A percentile compares a stretch with the other conserved stretches of the same genome.
Evolutionary conservation across 2,888 invertebrate genomes (phyloP).

Genomic region (Melinaea menophilus): DNA sequence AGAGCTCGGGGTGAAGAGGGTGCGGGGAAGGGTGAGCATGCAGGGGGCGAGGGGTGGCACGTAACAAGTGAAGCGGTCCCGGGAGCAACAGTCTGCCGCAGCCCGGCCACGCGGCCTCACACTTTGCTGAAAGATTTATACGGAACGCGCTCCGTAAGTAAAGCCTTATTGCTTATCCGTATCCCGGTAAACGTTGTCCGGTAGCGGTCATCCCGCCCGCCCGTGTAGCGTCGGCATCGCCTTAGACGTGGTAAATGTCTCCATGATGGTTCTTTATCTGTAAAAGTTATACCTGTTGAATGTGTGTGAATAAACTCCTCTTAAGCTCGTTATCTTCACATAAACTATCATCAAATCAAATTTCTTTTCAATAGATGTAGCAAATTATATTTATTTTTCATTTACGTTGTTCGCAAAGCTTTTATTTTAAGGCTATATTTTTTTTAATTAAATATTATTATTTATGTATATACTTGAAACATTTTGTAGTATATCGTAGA

Average conservation of each 20-base stretch:
- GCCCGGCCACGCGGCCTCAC: slow-evolving; percentile 75
- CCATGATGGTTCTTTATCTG: slow-evolving; percentile 49
- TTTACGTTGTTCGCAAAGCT: too few species aligned
- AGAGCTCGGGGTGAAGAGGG: slow-evolving; percentile 41
- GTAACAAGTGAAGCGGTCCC: slow-evolving; percentile 77
- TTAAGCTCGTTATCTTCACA: background rate
- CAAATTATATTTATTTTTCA: too few species aligned
- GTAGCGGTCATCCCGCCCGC: slow-evolving; percentile 26
- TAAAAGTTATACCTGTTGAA: slow-evolving; percentile 63
- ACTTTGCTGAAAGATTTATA: slow-evolving; percentile 54
- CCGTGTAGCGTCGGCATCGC: slow-evolving; percentile 31
- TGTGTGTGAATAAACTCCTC: slow-evolving; percentile 44
- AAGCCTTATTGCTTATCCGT: slow-evolving; percentile 52
- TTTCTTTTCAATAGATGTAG: too few species aligned
- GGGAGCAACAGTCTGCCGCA: slow-evolving; percentile 78
- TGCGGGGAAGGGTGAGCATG: slow-evolving; percentile 38
- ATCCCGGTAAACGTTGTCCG: slow-evolving; percentile 37
- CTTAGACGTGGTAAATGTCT: slow-evolving; percentile 36
- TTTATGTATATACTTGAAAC: too few species aligned
- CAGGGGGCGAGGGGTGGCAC: slow-evolving; percentile 64
- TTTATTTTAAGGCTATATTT: too few species aligned
- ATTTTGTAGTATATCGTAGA: too few species aligned
- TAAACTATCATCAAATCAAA: too few species aligned
- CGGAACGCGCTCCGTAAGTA: slow-evolving; percentile 59
- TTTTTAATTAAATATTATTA: too few species aligned